phyloP scores from a whole-genome alignment of 2,113 vertebrate species.

The Isurus oxyrinchus region DNA sequence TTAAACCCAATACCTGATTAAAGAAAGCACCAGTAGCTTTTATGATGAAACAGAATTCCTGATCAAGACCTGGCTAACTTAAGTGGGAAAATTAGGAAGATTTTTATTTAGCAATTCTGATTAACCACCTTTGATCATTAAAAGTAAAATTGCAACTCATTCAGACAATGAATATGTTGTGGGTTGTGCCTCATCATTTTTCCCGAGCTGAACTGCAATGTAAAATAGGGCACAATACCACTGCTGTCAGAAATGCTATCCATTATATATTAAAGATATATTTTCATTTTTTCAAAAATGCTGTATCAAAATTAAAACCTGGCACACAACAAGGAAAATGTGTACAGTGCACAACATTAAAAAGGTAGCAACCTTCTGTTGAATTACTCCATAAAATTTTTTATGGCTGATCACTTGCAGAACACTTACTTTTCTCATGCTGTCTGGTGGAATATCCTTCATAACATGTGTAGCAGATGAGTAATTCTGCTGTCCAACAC shows the following conservation, averaged over 20 bases:
- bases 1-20: not conserved
- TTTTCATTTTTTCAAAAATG: not conserved
- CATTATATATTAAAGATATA: not conserved
- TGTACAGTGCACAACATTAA: not conserved
- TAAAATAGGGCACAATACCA: not conserved
- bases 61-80: not conserved
- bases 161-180: not conserved
- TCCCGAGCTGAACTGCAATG: not conserved
- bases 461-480: constrained; percentile 53
- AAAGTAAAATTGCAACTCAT: not conserved
- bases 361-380: not conserved
- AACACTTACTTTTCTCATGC: constrained; percentile 76
- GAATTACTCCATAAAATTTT: not conserved
- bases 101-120: not conserved
- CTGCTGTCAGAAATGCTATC: not conserved
- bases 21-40: not conserved
- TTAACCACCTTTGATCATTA: not conserved
- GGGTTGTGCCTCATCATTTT: not conserved
- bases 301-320: not conserved
- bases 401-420: not conserved
- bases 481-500: constrained; percentile 73
- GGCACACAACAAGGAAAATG: not conserved
- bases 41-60: not conserved
- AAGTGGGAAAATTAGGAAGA: not conserved
- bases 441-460: constrained; percentile 65